Evolutionary conservation across 2,113 vertebrate genomes (phyloP).

Genomic region (Hydropotes inermis): DNA sequence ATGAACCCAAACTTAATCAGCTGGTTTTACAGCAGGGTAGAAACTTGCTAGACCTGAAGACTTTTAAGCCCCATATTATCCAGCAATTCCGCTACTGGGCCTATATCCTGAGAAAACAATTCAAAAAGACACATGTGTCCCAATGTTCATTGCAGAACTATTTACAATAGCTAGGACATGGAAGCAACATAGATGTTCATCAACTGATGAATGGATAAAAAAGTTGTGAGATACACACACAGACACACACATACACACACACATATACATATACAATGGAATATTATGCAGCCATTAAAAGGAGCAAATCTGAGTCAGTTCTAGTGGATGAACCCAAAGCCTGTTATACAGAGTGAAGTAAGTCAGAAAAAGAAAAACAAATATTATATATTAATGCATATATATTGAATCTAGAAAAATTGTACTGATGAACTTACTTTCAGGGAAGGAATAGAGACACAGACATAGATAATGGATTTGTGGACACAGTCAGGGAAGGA

Average conservation of each 20-base stretch:
- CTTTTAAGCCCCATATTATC: neutral
- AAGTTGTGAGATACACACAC: neutral
- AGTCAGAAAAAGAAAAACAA: neutral
- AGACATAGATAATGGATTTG: neutral
- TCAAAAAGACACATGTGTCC: neutral
- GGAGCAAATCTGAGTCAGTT: neutral
- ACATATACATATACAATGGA: rapidly evolving
- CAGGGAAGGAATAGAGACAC: neutral
- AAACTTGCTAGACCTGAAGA: neutral
- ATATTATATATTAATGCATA: neutral
- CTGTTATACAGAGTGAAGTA: neutral
- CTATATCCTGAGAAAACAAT: neutral
- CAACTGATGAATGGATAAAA: neutral
- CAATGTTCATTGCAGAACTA: neutral
- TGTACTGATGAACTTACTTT: neutral
- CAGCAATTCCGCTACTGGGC: neutral
- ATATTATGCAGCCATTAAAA: neutral
- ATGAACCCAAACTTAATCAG: neutral
- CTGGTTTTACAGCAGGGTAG: neutral
- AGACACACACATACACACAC: too few species aligned
- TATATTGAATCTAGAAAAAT: neutral
- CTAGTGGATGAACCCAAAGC: neutral
- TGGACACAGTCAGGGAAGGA: neutral
- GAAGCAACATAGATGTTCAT: neutral
- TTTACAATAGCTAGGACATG: neutral